Percentiles rank a stretch among this genome's conserved stretches.
Conservation (phyloP, 2,888 invertebrate genomes). For the Chydorus sphaericus region DNA sequence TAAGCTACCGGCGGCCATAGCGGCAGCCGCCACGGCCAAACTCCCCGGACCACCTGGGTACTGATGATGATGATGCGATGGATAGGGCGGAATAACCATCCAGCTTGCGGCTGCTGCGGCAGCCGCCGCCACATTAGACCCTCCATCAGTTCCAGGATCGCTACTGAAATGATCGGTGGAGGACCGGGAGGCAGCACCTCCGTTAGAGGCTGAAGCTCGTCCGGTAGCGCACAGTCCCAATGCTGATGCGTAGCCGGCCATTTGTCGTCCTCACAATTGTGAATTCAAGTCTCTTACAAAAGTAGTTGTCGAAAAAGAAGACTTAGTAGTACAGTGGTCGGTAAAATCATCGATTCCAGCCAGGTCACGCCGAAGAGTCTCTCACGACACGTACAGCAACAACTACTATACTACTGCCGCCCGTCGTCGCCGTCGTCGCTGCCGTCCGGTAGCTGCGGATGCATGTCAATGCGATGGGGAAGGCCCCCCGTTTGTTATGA, state of each 20-base stretch:
- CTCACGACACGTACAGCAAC: too few species aligned
- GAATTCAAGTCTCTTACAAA: not conserved
- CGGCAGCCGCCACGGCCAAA: slow-evolving; percentile 5
- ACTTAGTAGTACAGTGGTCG: not conserved
- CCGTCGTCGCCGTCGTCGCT: too few species aligned
- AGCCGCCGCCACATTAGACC: too few species aligned
- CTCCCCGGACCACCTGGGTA: slow-evolving; percentile 9
- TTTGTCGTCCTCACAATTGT: not conserved
- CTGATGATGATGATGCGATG: slow-evolving; percentile 13
- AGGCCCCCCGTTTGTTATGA: too few species aligned
- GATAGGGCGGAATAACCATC: slow-evolving; percentile 15
- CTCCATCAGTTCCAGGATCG: too few species aligned
- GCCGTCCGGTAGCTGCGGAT: not conserved
- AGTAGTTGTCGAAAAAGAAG: too few species aligned
- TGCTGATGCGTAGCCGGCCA: slow-evolving; percentile 15
- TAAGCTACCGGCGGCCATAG: slow-evolving; percentile 8
- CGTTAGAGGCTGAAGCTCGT: not conserved
- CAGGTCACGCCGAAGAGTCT: slow-evolving; percentile 2
- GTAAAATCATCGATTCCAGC: slow-evolving; percentile 5
- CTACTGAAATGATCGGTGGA: not conserved
- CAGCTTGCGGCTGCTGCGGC: slow-evolving; percentile 7
- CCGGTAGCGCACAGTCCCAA: slow-evolving; percentile 14
- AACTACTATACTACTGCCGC: too few species aligned
- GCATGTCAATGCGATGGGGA: slow-evolving; percentile 3
- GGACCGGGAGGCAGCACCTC: too few species aligned